Conservation (phyloP, 64 coral and sea anemone genomes). For the Trachythela sp. region DNA sequence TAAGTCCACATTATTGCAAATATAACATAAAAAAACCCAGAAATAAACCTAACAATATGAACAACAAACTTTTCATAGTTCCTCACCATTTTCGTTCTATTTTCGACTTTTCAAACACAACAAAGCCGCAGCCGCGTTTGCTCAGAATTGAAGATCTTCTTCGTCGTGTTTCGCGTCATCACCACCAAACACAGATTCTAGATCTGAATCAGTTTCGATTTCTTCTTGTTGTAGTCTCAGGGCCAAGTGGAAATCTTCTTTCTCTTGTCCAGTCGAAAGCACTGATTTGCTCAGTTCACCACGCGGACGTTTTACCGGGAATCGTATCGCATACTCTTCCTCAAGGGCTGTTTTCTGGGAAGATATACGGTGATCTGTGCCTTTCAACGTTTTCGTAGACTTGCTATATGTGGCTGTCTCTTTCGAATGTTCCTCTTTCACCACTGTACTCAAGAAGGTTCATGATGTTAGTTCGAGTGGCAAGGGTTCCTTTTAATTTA, state of each 20-base stretch:
- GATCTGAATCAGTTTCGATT: neutral
- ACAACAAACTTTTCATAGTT: no score
- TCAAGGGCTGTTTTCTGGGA: conserved; percentile 26
- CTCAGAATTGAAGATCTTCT: neutral
- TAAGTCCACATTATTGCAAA: no score
- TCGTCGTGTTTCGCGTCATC: neutral
- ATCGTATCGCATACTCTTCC: conserved; percentile 46
- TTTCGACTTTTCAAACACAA: neutral
- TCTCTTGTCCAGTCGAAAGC: conserved; percentile 1
- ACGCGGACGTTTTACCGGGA: conserved; percentile 8
- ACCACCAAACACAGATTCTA: neutral
- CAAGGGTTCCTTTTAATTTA: neutral
- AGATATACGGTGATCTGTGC: conserved; percentile 26
- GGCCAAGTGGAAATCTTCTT: conserved; percentile 25
- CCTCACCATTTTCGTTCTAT: neutral
- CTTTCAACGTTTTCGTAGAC: neutral
- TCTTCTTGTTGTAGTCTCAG: conserved; percentile 52
- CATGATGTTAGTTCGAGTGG: neutral
- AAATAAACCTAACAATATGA: no score
- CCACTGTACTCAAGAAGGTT: neutral
- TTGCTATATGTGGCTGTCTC: neutral
- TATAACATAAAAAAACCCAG: no score
- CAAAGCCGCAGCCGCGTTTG: conserved; percentile 16
- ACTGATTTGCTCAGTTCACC: neutral
- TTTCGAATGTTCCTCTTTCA: neutral